Evolutionary conservation across 1,140 invertebrate genomes (phyloP).

Genomic region (Tetragonula clypearis): DNA sequence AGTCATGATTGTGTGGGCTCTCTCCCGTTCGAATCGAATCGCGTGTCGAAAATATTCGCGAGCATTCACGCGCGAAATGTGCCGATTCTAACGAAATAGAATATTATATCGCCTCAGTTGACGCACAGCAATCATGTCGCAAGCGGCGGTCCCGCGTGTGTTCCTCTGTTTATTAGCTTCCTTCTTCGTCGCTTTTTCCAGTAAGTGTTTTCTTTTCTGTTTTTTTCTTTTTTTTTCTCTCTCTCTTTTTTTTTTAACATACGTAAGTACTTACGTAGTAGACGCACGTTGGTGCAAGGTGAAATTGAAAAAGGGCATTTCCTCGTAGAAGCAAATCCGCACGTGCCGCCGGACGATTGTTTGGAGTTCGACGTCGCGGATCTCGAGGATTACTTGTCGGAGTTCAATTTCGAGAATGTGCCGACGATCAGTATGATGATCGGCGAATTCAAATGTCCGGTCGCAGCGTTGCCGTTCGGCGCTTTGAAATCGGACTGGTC

Average conservation of each 20-base stretch:
- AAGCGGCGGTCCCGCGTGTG: slow-evolving; percentile 1
- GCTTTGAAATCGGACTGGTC: slow-evolving; percentile 64
- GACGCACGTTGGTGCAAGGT: too few relatives aligned
- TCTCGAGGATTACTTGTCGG: slow-evolving; percentile 52
- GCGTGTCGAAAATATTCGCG: neutral
- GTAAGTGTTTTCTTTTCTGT: slow-evolving; percentile 30
- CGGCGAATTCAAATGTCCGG: slow-evolving; percentile 40
- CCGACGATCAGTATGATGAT: slow-evolving; percentile 46
- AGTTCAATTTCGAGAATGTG: slow-evolving; percentile 37
- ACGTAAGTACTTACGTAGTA: neutral
- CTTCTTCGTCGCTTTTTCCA: neutral
- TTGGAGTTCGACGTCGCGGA: slow-evolving; percentile 33
- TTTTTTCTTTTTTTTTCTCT: too few relatives aligned
- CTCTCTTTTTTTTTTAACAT: neutral
- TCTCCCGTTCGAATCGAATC: too few relatives aligned
- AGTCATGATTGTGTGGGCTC: too few relatives aligned
- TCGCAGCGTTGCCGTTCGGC: slow-evolving; percentile 59
- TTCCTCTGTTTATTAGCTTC: neutral
- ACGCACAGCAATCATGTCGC: slow-evolving; percentile 47
- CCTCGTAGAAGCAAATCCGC: slow-evolving; percentile 9
- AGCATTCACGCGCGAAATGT: slow-evolving; percentile 15
- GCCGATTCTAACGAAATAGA: slow-evolving; percentile 56
- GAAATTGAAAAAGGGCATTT: neutral
- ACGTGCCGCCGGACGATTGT: slow-evolving; percentile 27
- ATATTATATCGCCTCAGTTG: slow-evolving; percentile 26